A percentile compares a stretch with the other conserved stretches of the same genome.
These are phyloP conservation scores for Phrynocephalus versicolor DNA, from an alignment of 2,113 vertebrate species.

Conservation along the genomic window DNA sequence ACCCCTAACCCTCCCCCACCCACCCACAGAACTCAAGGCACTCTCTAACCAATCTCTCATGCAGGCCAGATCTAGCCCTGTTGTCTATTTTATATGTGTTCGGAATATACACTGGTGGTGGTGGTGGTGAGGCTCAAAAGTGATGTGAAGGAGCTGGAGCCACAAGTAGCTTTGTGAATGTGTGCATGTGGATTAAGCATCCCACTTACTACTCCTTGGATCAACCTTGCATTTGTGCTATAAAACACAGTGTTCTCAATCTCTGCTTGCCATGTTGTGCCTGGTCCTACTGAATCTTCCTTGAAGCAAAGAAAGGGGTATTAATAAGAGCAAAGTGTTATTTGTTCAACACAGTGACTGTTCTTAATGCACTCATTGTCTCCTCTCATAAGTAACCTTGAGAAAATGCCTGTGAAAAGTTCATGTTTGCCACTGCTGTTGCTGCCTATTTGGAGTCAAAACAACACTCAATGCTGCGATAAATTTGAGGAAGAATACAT, in stretches of 20 bases:
- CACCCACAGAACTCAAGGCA: background rate
- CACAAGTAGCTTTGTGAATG: too few relatives aligned
- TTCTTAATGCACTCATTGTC: background rate
- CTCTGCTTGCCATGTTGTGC: background rate
- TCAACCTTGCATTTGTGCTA: background rate
- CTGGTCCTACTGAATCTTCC: background rate
- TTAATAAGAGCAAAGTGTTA: background rate
- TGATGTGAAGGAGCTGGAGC: background rate
- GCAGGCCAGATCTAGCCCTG: background rate
- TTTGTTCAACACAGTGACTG: background rate
- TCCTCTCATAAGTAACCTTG: background rate
- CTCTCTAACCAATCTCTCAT: background rate
- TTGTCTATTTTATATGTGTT: background rate
- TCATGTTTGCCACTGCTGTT: fast-evolving
- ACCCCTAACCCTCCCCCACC: too few relatives aligned
- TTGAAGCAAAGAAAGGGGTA: background rate
- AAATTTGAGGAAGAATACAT: slow-evolving; percentile 33
- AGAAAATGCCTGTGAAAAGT: background rate
- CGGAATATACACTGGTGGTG: too few relatives aligned
- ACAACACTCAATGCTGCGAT: background rate
- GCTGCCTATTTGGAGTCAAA: background rate
- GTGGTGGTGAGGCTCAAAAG: too few relatives aligned
- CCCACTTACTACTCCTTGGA: background rate
- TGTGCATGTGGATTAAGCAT: background rate
- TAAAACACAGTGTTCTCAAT: background rate